phyloP scores from a whole-genome alignment of 2,888 invertebrate species.

The Standfussiana lucernea region DNA sequence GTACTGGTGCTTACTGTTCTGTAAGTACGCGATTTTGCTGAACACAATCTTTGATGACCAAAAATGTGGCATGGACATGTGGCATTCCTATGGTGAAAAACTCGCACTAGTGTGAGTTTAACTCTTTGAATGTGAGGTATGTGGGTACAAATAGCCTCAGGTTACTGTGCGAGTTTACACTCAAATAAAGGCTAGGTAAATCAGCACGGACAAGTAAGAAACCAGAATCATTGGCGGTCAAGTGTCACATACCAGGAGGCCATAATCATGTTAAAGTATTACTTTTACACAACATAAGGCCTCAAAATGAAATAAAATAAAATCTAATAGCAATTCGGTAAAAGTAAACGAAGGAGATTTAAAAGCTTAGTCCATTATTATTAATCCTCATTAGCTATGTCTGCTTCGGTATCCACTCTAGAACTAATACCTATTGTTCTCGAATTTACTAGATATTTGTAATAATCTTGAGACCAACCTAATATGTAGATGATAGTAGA shows the following conservation, averaged over 20 bases:
- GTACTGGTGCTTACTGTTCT: not conserved
- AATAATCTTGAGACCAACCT: not conserved
- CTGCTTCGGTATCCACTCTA: not conserved
- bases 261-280: not conserved
- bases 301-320: not conserved
- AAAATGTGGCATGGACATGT: not conserved
- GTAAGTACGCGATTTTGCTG: not conserved
- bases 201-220: not conserved
- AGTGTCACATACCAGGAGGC: not conserved
- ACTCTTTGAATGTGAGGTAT: not conserved
- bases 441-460: not conserved
- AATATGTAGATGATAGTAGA: not conserved
- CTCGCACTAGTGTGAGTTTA: not conserved
- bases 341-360: not conserved
- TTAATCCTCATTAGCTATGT: not conserved
- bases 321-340: not conserved
- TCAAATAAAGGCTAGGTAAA: not conserved
- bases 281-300: not conserved
- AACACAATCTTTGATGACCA: not conserved
- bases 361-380: not conserved
- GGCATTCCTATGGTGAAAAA: not conserved
- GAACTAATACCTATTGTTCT: constrained; percentile 4
- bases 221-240: not conserved
- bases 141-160: not conserved
- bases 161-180: not conserved